phyloP scores from a whole-genome alignment of 1,140 invertebrate species.

The Drosophila parvula region DNA sequence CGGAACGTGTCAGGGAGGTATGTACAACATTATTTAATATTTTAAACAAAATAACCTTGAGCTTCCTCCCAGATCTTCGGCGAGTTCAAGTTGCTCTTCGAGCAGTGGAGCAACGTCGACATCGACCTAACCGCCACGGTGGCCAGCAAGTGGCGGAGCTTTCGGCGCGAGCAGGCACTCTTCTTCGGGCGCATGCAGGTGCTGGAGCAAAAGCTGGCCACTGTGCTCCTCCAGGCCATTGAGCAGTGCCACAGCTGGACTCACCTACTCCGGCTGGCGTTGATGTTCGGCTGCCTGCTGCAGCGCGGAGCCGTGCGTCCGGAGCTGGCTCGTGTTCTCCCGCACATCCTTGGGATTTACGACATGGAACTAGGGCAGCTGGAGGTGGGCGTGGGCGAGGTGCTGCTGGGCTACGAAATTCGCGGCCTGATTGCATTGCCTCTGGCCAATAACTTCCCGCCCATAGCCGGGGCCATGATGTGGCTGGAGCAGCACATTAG shows the following conservation, averaged over 20 bases:
- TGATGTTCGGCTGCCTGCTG: constrained; percentile 72
- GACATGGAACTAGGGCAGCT: constrained; percentile 67
- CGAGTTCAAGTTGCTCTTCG: constrained; percentile 89
- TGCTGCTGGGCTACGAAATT: constrained; percentile 61
- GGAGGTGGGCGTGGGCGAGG: constrained; percentile 56
- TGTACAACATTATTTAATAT: constrained; percentile 58
- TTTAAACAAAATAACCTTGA: neutral
- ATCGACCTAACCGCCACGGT: constrained; percentile 64
- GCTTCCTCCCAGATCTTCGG: constrained; percentile 56
- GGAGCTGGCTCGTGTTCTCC: constrained; percentile 66
- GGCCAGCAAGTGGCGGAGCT: constrained; percentile 85
- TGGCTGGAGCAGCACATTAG: constrained; percentile 87
- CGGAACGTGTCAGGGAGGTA: constrained; percentile 85
- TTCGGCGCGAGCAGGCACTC: constrained; percentile 86
- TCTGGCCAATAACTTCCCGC: constrained; percentile 88
- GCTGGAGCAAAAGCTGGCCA: constrained; percentile 89
- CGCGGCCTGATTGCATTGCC: constrained; percentile 74
- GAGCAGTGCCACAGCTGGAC: constrained; percentile 89
- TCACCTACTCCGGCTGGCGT: constrained; percentile 85
- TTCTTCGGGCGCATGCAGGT: constrained; percentile 86
- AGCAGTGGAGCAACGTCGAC: constrained; percentile 88
- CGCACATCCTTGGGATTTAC: constrained; percentile 67
- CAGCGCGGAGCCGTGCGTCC: constrained; percentile 60
- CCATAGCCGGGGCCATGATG: constrained; percentile 88
- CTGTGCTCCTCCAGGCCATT: constrained; percentile 89